Evolutionary conservation across 2,113 vertebrate genomes (phyloP).

Genomic region (Melanostigma gelatinosum): DNA sequence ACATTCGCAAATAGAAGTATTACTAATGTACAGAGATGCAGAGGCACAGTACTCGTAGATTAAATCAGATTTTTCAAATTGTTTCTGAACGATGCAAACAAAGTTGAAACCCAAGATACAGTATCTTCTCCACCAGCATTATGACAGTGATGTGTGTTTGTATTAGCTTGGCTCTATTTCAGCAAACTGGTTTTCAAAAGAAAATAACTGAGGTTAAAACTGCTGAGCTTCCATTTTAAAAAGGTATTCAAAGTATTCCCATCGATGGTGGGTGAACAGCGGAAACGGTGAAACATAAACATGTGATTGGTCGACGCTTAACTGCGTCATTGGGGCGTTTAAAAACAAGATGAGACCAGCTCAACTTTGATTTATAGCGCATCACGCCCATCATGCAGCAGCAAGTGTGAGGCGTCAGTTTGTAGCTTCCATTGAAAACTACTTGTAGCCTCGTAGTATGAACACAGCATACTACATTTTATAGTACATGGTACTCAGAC

Average conservation of each 20-base stretch:
- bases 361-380: neutral
- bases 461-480: neutral
- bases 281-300: neutral
- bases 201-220: neutral
- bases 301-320: neutral
- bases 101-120: neutral
- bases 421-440: neutral
- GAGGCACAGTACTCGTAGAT: neutral
- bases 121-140: neutral
- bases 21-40: neutral
- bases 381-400: neutral
- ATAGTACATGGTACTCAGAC: neutral
- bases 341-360: neutral
- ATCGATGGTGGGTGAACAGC: neutral
- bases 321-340: neutral
- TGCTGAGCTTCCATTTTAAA: neutral
- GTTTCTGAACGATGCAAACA: neutral
- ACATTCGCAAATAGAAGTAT: neutral
- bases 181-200: neutral
- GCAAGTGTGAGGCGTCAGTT: no score
- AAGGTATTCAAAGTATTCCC: neutral
- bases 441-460: neutral
- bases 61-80: neutral
- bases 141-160: neutral
- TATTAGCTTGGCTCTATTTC: neutral